These are phyloP conservation scores for Eulemur mongoz DNA, from an alignment of 2,797 vertebrate genomes.

Conservation along the genomic window DNA sequence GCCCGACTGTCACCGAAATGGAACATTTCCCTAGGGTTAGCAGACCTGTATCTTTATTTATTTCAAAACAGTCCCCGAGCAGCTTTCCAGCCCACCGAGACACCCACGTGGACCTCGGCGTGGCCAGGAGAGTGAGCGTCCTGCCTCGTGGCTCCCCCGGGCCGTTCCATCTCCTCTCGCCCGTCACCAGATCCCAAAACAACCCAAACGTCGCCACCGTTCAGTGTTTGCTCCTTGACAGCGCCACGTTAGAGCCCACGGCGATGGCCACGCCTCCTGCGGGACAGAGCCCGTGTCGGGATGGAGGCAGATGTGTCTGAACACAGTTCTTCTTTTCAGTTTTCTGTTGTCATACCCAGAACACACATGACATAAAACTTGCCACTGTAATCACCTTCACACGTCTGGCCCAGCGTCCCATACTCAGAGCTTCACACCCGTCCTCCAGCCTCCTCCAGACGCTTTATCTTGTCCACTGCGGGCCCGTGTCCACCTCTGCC, in stretches of 20 bases:
- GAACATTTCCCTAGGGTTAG: background rate
- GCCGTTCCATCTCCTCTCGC: too few relatives aligned
- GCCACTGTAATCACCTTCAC: too few relatives aligned
- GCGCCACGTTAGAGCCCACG: background rate
- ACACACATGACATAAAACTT: background rate
- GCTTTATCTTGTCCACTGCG: too few relatives aligned
- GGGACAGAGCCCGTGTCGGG: background rate
- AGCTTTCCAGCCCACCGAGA: background rate
- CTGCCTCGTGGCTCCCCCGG: too few relatives aligned
- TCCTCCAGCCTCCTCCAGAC: background rate
- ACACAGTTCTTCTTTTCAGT: background rate
- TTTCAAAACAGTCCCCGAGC: background rate
- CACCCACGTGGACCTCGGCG: too few relatives aligned
- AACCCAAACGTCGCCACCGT: too few relatives aligned
- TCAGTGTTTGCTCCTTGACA: background rate
- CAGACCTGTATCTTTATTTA: background rate
- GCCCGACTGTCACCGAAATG: rapidly evolving
- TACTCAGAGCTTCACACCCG: background rate
- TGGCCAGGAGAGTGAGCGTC: too few relatives aligned
- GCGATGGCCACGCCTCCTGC: background rate
- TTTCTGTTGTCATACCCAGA: background rate
- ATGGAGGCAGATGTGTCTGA: background rate
- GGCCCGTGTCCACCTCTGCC: background rate
- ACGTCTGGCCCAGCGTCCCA: background rate
- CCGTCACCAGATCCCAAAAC: too few relatives aligned